phyloP scores from a whole-genome alignment of 2,797 vertebrate genomes.

The Hoplostethus atlanticus region DNA sequence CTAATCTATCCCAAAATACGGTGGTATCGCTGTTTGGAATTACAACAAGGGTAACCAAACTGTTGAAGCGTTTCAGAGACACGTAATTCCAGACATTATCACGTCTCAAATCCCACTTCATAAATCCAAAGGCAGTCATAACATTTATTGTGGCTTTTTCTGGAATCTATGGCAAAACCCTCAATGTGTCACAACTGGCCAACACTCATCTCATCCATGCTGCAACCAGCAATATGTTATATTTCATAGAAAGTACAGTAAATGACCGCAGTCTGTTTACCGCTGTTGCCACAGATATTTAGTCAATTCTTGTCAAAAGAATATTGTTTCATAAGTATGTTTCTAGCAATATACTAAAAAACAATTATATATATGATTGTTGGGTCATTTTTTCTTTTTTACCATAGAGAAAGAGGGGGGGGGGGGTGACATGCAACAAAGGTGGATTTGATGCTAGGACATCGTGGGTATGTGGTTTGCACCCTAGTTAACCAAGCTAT shows the following conservation, averaged over 20 bases:
- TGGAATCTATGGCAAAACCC: slow-evolving; percentile 31
- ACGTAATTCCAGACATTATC: slow-evolving; percentile 20
- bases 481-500: too few relatives aligned
- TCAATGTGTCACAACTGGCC: slow-evolving; percentile 7
- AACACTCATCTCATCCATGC: slow-evolving; percentile 31
- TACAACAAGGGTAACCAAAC: slow-evolving; percentile 8
- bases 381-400: background rate
- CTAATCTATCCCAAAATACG: slow-evolving; percentile 8
- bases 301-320: background rate
- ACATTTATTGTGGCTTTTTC: slow-evolving; percentile 25
- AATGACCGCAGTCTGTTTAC: slow-evolving; percentile 24
- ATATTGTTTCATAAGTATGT: background rate
- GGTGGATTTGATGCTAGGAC: too few relatives aligned
- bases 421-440: too few relatives aligned
- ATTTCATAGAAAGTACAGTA: slow-evolving; percentile 20
- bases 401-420: too few relatives aligned
- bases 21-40: slow-evolving; percentile 13
- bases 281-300: slow-evolving; percentile 10
- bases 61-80: slow-evolving; percentile 36
- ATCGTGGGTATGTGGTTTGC: too few relatives aligned
- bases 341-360: background rate
- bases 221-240: slow-evolving; percentile 30
- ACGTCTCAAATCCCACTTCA: slow-evolving; percentile 35
- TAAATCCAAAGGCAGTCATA: slow-evolving; percentile 38
- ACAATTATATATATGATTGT: background rate